phyloP scores from a whole-genome alignment of 2,113 vertebrate genomes.

The Picathartes gymnocephalus region DNA sequence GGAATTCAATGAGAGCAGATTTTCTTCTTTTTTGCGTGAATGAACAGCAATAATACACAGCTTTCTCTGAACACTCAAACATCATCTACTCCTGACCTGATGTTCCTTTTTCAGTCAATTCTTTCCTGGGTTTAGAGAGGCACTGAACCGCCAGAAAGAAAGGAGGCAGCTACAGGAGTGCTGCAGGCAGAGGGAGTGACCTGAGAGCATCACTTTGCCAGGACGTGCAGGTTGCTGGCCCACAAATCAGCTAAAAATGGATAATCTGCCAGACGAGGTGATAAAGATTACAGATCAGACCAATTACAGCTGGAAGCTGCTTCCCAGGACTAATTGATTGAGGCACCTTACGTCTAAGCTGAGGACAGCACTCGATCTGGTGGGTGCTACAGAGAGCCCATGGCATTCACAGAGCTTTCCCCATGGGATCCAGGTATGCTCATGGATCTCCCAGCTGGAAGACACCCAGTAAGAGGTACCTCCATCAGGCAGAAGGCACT shows the following conservation, averaged over 20 bases:
- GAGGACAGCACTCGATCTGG: neutral
- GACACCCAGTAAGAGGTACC: neutral
- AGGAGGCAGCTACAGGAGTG: neutral
- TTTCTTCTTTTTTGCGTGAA: neutral
- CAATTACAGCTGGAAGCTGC: neutral
- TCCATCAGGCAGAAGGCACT: neutral
- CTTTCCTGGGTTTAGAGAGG: neutral
- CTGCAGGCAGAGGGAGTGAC: neutral
- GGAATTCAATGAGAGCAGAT: neutral
- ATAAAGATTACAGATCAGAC: constrained; percentile 19
- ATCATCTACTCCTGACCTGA: neutral
- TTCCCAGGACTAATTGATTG: neutral
- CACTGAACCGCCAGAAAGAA: neutral
- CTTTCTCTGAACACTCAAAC: neutral
- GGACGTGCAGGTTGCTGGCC: neutral
- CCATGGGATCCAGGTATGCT: fast-evolving
- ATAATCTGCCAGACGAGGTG: neutral
- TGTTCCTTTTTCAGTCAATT: neutral
- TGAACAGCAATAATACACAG: neutral
- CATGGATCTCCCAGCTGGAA: neutral
- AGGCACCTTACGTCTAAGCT: neutral
- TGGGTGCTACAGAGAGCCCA: fast-evolving
- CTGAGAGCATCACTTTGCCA: neutral
- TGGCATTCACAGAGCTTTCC: fast-evolving
- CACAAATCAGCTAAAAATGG: constrained; percentile 26